These are phyloP conservation scores for Marisa cornuarietis DNA, from an alignment of 1,140 invertebrate genomes.

Conservation along the genomic window DNA sequence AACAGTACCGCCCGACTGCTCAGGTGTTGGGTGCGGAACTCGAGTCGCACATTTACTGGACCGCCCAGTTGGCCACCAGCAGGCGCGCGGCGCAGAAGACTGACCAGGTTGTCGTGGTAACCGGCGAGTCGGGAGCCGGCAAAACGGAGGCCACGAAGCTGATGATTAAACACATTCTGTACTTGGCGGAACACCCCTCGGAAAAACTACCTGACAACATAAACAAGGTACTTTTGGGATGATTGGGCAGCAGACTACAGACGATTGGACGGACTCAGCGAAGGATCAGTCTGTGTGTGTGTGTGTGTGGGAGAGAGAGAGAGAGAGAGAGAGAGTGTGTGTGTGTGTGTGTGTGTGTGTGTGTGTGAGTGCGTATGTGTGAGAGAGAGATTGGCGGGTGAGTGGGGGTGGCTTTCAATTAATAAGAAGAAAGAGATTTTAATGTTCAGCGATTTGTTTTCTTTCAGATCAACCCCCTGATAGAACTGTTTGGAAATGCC, in stretches of 20 bases:
- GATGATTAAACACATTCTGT: conserved; percentile 41
- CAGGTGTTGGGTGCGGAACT: conserved; percentile 73
- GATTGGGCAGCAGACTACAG: neutral
- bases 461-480: conserved; percentile 84
- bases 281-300: neutral
- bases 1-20: neutral
- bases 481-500: conserved; percentile 96
- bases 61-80: conserved; percentile 79
- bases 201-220: conserved; percentile 26
- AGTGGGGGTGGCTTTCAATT: no score
- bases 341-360: neutral
- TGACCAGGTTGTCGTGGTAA: conserved; percentile 89
- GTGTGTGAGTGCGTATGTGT: neutral
- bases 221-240: conserved; percentile 70
- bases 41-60: conserved; percentile 85
- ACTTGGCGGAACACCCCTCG: conserved; percentile 13
- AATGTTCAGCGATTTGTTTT: neutral
- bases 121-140: conserved; percentile 85
- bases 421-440: neutral
- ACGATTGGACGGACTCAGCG: neutral
- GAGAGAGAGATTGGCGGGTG: neutral
- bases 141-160: conserved; percentile 51
- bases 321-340: no score
- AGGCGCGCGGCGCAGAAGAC: conserved; percentile 77
- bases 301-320: no score